Base-by-base conservation (phyloP, 2,113 vertebrate species). In the Pelvicachromis taeniatus region DNA sequence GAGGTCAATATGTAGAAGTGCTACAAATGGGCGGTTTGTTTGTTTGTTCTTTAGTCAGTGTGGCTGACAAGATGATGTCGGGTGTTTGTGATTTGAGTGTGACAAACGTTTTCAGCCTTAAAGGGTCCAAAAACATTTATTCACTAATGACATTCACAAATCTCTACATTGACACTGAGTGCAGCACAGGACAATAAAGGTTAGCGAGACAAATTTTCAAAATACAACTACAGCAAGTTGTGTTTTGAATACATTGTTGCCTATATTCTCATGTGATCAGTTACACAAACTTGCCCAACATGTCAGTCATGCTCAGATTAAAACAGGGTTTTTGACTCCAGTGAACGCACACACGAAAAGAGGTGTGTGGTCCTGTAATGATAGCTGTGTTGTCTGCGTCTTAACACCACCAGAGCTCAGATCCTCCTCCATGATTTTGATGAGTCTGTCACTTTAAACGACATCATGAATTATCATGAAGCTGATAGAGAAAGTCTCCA, bases 401-500 rank as follows among this genome's bases (percentile, higher is more conserved):
- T 40, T 40, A 40, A 40, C 38, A 19, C n/a, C 16, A 3, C 26
- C 56, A 31, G 26, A 16, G 55, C 21, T 58, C 56, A 58, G 12
- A 9, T 8, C 40, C 82, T 78, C 92, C 94, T 55, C 80, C 50
- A 52, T 52, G 50, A 9, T 19, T 19, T 9, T 29, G 29, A 29
- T 29, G 29, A 29, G 29, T 29, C 29, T 29, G 4, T 29, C 29
- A 29, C 3, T 29, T 4, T 29, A 29, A 29, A 4, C 4, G n/a
- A 21, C 2, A 9, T 2, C 55, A 12, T 78, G 84, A 54, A 3
- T 83, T 84, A n/a, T n/a, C n/a, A n/a, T n/a, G n/a, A 26, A 90
- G 85, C 70, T 84, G 79, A 5, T 87, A 85, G 7, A 92, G 86
- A 59, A 92, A 88, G 54, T 93, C 80, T 58, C 53, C 40, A 14